Conservation (phyloP, 35 echinoderm and acorn worm species). For the Stichopus chloronotus region DNA sequence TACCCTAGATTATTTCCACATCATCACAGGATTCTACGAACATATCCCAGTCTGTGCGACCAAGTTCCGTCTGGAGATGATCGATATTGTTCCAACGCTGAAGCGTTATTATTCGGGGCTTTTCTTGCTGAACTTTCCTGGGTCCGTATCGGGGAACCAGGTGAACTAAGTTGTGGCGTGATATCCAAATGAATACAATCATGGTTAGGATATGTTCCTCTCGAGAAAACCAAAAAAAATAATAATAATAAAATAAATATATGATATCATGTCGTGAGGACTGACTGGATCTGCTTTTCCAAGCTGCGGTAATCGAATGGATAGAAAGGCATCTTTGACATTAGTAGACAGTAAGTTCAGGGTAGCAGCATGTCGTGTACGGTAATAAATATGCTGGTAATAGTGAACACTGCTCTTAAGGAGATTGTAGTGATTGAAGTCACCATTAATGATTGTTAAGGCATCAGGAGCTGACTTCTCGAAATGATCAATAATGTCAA, state of each 20-base stretch:
- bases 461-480: not conserved
- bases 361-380: not conserved
- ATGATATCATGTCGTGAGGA: no score
- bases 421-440: conserved; percentile 44
- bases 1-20: no score
- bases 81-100: not conserved
- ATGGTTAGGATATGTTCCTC: no score
- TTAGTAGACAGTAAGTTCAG: conserved; percentile 39
- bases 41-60: not conserved
- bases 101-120: conserved; percentile 2
- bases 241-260: no score
- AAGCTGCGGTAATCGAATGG: conserved; percentile 32
- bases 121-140: conserved; percentile 4
- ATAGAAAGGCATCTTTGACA: not conserved
- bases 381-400: conserved; percentile 41
- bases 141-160: conserved; percentile 34
- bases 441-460: conserved; percentile 10
- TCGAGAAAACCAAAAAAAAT: no score
- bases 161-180: conserved; percentile 41
- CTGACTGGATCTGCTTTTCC: conserved; percentile 25
- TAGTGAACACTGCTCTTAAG: not conserved
- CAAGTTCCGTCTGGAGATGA: not conserved
- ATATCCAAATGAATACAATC: no score
- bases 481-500: no score
- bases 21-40: not conserved